These are phyloP conservation scores for Arizona elegans DNA, from an alignment of 2,113 vertebrate species.

Conservation along the genomic window DNA sequence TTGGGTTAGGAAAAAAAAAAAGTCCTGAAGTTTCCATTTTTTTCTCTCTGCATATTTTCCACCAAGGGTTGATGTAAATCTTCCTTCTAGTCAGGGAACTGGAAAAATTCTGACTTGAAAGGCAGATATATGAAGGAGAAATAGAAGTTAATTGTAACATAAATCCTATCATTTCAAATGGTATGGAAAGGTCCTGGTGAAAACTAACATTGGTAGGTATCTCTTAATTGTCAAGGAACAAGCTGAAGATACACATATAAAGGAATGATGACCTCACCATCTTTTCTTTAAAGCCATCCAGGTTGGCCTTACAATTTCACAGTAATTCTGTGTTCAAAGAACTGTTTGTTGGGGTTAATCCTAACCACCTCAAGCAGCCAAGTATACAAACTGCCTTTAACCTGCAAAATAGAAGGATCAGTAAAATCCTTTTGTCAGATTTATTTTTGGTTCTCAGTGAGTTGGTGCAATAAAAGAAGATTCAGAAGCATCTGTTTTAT, in stretches of 20 bases:
- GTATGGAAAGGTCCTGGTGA: background rate
- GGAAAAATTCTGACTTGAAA: background rate
- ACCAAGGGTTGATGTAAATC: background rate
- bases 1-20: background rate
- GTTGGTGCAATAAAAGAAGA: constrained; percentile 1
- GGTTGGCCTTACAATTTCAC: background rate
- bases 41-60: background rate
- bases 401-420: fast-evolving
- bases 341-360: background rate
- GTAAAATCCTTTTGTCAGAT: background rate
- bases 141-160: background rate
- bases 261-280: background rate
- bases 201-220: background rate
- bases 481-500: background rate
- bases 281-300: constrained; percentile 21
- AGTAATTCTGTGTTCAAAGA: background rate
- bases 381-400: background rate
- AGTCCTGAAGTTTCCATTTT: background rate
- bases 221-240: background rate
- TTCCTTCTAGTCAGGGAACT: background rate
- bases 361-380: background rate
- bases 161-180: background rate
- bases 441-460: background rate
- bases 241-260: background rate
- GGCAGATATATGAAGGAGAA: background rate